phyloP scores from a whole-genome alignment of 2,888 invertebrate genomes.

The Gymnosoma rotundatum region DNA sequence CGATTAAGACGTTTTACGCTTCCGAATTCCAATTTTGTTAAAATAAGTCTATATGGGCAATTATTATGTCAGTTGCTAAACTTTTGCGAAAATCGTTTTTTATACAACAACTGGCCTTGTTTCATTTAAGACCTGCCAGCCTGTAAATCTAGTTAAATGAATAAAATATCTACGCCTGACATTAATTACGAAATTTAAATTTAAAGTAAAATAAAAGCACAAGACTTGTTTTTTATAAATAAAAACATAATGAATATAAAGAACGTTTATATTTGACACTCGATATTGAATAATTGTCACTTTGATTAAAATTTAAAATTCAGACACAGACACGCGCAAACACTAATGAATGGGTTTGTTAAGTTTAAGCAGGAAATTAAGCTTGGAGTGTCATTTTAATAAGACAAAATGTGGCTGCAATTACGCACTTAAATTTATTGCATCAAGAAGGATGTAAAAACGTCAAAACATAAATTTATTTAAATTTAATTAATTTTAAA shows the following conservation, averaged over 20 bases:
- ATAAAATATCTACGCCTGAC: no score
- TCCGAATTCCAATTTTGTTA: no score
- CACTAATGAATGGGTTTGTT: conserved; percentile 13
- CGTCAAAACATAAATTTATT: conserved; percentile 35
- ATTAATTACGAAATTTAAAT: conserved; percentile 34
- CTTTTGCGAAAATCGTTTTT: no score
- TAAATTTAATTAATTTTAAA: conserved; percentile 13
- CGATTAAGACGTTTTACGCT: no score
- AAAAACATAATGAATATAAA: conserved; percentile 42
- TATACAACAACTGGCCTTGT: no score
- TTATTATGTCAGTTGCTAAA: no score
- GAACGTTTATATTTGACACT: conserved; percentile 45
- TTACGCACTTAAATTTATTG: neutral
- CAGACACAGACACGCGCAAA: neutral
- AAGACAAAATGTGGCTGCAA: conserved; percentile 1
- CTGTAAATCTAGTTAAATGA: conserved; percentile 17
- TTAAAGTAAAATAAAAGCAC: conserved; percentile 10
- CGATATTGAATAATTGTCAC: conserved; percentile 42
- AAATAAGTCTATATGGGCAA: no score
- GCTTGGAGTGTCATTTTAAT: neutral
- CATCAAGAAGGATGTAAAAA: conserved; percentile 41
- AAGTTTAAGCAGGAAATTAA: conserved; percentile 44
- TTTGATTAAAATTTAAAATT: conserved; percentile 37
- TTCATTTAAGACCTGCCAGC: neutral
- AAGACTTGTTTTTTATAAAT: conserved; percentile 13